A percentile compares a stretch with the other conserved stretches of the same genome.
phyloP scores from a whole-genome alignment of 2,797 vertebrate species.

The Setipinna tenuifilis region DNA sequence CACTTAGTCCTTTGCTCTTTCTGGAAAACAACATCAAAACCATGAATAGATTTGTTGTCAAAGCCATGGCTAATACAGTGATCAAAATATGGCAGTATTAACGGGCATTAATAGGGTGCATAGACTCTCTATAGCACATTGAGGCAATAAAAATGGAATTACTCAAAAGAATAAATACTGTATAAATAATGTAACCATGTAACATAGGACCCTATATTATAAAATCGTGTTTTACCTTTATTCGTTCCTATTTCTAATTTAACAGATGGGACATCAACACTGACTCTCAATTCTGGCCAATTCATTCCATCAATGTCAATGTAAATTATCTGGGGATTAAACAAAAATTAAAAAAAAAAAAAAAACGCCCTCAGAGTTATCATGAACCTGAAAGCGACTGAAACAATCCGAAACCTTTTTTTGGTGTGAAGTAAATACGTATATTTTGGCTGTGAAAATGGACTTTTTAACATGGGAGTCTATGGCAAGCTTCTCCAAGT shows the following conservation, averaged over 20 bases:
- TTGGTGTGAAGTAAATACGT: too few species aligned
- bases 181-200: not conserved
- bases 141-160: not conserved
- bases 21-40: slow-evolving; percentile 62
- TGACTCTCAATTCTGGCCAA: too few species aligned
- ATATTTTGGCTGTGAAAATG: too few species aligned
- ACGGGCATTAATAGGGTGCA: not conserved
- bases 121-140: not conserved
- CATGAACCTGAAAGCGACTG: too few species aligned
- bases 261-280: not conserved
- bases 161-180: not conserved
- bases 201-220: not conserved
- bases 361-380: too few species aligned
- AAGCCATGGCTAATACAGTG: not conserved
- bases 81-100: not conserved
- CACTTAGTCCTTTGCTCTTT: slow-evolving; percentile 93
- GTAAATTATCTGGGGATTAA: too few species aligned
- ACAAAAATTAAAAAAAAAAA: too few species aligned
- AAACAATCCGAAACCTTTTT: too few species aligned
- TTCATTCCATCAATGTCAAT: too few species aligned
- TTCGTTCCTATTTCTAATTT: not conserved
- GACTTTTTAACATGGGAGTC: too few species aligned
- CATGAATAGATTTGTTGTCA: not conserved
- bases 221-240: not conserved
- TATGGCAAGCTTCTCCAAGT: too few species aligned